Evolutionary conservation across 2,113 vertebrate species (phyloP).

Genomic region (Thermophis baileyi): DNA sequence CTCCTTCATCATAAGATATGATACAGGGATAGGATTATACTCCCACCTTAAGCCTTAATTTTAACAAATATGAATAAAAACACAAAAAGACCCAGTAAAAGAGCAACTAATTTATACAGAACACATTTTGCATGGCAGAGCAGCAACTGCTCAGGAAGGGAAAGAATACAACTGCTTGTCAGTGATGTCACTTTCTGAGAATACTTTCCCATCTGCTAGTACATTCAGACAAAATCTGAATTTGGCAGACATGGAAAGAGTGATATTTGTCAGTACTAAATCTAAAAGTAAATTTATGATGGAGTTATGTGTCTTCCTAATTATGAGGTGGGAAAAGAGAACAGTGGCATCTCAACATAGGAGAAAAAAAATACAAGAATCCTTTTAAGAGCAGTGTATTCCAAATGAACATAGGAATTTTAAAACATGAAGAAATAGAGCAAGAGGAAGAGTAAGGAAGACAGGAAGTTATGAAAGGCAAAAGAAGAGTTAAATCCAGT

Average conservation of each 20-base stretch:
- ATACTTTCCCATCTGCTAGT: background rate
- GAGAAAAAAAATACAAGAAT: background rate
- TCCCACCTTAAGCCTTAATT: background rate
- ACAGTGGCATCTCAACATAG: background rate
- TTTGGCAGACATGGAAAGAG: background rate
- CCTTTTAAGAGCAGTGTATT: background rate
- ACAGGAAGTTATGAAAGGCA: background rate
- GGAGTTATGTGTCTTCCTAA: background rate
- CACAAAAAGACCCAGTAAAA: background rate
- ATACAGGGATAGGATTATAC: background rate
- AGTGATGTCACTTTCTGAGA: background rate
- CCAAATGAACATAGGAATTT: background rate
- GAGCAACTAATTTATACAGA: background rate
- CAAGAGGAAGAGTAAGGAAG: background rate
- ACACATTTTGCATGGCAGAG: background rate
- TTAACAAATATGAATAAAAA: background rate
- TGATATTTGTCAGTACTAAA: background rate
- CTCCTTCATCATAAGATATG: background rate
- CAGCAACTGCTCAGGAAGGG: background rate
- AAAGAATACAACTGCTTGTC: background rate
- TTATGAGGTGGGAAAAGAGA: background rate
- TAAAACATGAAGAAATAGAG: background rate
- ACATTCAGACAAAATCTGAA: background rate
- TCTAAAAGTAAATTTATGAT: background rate
- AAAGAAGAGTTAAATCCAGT: background rate